Conservation (phyloP, 2,797 vertebrate species). For the Lerista edwardsae region DNA sequence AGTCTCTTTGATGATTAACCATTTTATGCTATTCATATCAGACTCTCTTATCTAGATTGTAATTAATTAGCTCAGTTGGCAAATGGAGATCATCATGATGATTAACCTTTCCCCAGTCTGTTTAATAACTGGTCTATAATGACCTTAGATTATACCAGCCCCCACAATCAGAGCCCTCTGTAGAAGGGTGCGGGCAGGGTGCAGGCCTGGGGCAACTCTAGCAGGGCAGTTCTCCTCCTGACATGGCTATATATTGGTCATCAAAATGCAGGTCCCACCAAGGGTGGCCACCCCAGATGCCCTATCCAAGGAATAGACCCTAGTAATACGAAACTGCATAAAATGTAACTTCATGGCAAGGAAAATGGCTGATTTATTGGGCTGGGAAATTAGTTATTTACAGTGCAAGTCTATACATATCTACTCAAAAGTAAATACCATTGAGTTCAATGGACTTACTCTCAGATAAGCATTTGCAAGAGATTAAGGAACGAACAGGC, state of each 20-base stretch:
- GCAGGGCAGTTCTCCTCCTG: no score
- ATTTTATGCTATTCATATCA: conserved; percentile 48
- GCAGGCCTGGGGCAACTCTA: no score
- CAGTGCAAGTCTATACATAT: not conserved
- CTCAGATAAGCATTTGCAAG: no score
- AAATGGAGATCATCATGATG: not conserved
- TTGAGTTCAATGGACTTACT: no score
- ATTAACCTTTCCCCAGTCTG: conserved; percentile 27
- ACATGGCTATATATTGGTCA: no score
- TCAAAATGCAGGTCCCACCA: no score
- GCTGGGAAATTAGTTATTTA: not conserved
- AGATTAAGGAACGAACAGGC: no score
- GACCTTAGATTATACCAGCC: conserved; percentile 25
- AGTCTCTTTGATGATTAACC: conserved; percentile 66
- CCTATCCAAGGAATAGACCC: not conserved
- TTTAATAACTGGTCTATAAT: conserved; percentile 64
- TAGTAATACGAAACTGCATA: not conserved
- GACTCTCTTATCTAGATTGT: conserved; percentile 60
- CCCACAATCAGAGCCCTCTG: no score
- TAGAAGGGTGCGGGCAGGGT: no score
- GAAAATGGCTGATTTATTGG: not conserved
- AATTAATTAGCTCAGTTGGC: conserved; percentile 57
- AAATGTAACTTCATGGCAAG: not conserved
- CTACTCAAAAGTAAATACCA: no score
- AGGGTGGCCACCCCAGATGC: no score